A percentile compares a stretch with the other conserved stretches of the same genome.
phyloP scores from a whole-genome alignment of 2,888 invertebrate genomes.

The Agrochola lota region DNA sequence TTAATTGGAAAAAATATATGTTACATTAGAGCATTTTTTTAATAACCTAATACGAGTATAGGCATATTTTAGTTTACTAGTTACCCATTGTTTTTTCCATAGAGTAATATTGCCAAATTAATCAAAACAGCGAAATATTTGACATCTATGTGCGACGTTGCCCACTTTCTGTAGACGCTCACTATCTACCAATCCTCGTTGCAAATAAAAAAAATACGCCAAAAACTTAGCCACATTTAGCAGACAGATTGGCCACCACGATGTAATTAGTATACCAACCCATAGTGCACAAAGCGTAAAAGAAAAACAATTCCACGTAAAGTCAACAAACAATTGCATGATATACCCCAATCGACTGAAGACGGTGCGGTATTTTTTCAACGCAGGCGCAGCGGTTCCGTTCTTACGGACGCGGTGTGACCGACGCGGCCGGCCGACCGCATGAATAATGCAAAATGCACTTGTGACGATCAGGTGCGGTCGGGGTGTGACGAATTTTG shows the following conservation, averaged over 20 bases:
- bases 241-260: background rate
- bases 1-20: too few species aligned
- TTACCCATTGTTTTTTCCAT: too few species aligned
- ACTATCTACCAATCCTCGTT: too few species aligned
- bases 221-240: background rate
- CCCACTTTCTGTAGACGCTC: too few species aligned
- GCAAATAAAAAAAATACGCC: background rate
- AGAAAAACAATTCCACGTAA: constrained; percentile 60
- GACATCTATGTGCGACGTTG: too few species aligned
- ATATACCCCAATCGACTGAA: constrained; percentile 55
- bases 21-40: too few species aligned
- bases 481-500: constrained; percentile 42
- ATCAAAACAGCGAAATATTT: too few species aligned
- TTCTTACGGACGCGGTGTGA: constrained; percentile 73
- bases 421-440: constrained; percentile 74
- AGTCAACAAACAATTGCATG: constrained; percentile 66
- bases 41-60: too few species aligned
- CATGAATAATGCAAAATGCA: constrained; percentile 79
- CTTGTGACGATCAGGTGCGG: constrained; percentile 69
- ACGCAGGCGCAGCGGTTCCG: constrained; percentile 64
- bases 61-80: too few species aligned
- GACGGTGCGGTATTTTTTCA: constrained; percentile 70
- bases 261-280: constrained; percentile 23
- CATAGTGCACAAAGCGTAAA: constrained; percentile 48
- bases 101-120: too few species aligned